Base-by-base conservation (phyloP, 2,888 invertebrate genomes). In the Panzeria rudis region DNA sequence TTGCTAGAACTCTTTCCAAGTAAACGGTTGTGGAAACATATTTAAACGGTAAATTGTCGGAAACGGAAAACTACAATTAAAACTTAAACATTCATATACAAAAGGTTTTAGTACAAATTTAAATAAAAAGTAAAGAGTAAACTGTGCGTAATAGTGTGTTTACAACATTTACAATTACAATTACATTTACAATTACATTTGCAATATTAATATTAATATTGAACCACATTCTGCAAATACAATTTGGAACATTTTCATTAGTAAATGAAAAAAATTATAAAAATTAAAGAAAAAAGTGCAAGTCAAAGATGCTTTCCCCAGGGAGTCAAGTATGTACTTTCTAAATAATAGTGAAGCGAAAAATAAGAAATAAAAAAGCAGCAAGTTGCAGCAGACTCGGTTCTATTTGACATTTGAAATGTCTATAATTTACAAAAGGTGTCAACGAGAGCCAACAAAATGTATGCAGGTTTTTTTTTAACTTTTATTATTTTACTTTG, bases 1-100 rank as follows among this genome's bases (percentile, higher is more conserved):
- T 83, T 72, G 54, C 17, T 71, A 52, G 38, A 77, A 66, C 50
- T 59, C 71, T 59, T 64, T 71, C 20, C 56, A 64, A 41, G 35
- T 20, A 71, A 71, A 71, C 76, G 82, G 82, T 83, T 41, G 82
- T 77, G 32, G 64, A 83, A 77, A 56, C 73, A 66, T 29, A 35
- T 59, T 35, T 29, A 35, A 59, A 32, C 17, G n/a, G 15, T 5
- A 17, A 13, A 35, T n/a, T 15, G 9, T 4, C 2, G 59, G 15
- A 76, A 68, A 41, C 38, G 61, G 52, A 54, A 59, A 68, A 75
- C 13, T 44, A 44, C 41, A 71, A 59, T 35, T 20, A 29, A 59
- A 29, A 32, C 17, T 56, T 72, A 50, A 56, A 20, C 7, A 25
- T 4, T n/a, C n/a, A 25, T 6, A 44, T 44, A 50, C 4, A 47